phyloP scores from a whole-genome alignment of 1,140 invertebrate genomes.

The Drosophila willistoni region DNA sequence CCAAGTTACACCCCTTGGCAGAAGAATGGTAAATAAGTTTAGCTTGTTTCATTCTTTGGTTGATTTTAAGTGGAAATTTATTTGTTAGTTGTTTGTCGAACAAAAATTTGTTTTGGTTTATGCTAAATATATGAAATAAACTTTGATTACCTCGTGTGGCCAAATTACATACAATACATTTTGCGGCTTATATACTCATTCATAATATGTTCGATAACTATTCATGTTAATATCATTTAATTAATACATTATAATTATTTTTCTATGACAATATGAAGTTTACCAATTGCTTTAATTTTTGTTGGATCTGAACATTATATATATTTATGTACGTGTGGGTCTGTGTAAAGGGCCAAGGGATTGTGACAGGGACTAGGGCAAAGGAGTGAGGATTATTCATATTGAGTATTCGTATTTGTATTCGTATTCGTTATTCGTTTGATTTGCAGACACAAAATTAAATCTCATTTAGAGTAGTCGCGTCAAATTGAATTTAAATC shows the following conservation, averaged over 20 bases:
- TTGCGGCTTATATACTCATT: slow-evolving; percentile 53
- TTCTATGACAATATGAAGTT: slow-evolving; percentile 23
- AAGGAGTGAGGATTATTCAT: slow-evolving; percentile 32
- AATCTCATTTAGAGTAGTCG: slow-evolving; percentile 46
- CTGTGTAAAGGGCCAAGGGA: slow-evolving; percentile 40
- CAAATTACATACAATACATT: slow-evolving; percentile 70
- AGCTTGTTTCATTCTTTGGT: background rate
- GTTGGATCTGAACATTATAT: background rate
- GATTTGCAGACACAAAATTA: slow-evolving; percentile 51
- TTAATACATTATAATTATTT: slow-evolving; percentile 10
- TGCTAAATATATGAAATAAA: slow-evolving; percentile 48
- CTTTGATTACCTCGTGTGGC: slow-evolving; percentile 55
- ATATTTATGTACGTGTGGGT: slow-evolving; percentile 1
- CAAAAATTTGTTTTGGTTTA: slow-evolving; percentile 45
- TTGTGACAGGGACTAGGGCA: background rate
- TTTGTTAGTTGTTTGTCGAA: slow-evolving; percentile 61
- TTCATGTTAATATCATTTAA: slow-evolving; percentile 47
- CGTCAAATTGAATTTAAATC: slow-evolving; percentile 41
- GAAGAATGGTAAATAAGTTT: background rate
- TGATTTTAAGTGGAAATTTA: slow-evolving; percentile 62
- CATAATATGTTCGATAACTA: slow-evolving; percentile 31
- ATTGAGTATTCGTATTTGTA: slow-evolving; percentile 57
- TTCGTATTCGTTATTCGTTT: slow-evolving; percentile 35
- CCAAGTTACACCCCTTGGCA: too few species aligned
- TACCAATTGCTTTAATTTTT: slow-evolving; percentile 13